Evolutionary conservation across 2,113 vertebrate species (phyloP).

Genomic region (Capreolus pygargus): DNA sequence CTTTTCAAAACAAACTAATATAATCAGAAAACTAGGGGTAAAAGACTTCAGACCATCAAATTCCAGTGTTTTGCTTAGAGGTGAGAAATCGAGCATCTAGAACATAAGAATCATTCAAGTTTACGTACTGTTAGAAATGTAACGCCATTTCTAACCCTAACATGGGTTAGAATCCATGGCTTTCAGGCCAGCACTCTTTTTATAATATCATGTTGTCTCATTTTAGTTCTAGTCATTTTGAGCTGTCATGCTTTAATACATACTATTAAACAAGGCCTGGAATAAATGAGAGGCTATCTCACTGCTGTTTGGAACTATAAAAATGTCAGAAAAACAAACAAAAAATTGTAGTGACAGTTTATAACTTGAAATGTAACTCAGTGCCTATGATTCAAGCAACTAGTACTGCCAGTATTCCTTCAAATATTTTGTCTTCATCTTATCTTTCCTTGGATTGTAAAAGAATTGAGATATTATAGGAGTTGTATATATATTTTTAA

Average conservation of each 20-base stretch:
- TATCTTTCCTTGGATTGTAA: neutral
- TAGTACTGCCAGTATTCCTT: neutral
- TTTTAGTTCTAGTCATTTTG: neutral
- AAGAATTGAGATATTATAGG: neutral
- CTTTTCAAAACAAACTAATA: conserved; percentile 18
- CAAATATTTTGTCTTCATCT: neutral
- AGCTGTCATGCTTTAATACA: neutral
- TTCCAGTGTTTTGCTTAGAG: neutral
- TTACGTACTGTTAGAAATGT: neutral
- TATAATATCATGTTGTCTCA: neutral
- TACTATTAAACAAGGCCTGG: neutral
- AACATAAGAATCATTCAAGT: neutral
- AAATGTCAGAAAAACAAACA: neutral
- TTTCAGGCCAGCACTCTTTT: neutral
- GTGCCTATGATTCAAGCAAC: neutral
- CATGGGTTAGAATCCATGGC: neutral
- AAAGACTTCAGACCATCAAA: neutral
- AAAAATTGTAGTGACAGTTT: neutral
- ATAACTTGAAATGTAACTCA: neutral
- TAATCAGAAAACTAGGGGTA: neutral
- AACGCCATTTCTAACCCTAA: neutral
- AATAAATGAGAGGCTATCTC: neutral
- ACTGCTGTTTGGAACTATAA: neutral
- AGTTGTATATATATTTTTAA: neutral
- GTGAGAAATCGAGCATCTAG: neutral